phyloP scores from a whole-genome alignment of 1,140 invertebrate species.

The Galleria mellonella region DNA sequence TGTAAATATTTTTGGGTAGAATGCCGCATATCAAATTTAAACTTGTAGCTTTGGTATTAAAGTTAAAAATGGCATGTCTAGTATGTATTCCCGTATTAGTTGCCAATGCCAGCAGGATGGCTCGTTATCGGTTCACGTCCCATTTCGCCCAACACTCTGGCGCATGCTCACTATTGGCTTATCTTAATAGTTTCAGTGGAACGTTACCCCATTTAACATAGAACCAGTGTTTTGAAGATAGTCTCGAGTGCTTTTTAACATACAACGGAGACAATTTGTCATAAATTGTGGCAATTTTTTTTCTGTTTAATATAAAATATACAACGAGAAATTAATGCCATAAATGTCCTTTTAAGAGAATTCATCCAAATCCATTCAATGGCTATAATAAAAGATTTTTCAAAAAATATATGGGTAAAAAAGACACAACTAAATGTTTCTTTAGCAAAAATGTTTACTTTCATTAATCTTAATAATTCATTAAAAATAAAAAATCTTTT shows the following conservation, averaged over 20 bases:
- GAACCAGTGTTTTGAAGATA: not conserved
- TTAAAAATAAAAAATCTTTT: too few species aligned
- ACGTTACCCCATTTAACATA: slow-evolving; percentile 1
- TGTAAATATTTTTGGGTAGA: too few species aligned
- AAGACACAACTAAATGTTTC: too few species aligned
- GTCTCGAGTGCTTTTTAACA: not conserved
- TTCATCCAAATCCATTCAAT: too few species aligned
- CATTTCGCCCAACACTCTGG: slow-evolving; percentile 1
- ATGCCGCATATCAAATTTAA: too few species aligned
- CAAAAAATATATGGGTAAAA: too few species aligned
- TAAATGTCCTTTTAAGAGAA: not conserved
- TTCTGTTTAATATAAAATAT: not conserved
- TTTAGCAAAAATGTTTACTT: too few species aligned
- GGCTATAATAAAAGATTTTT: too few species aligned
- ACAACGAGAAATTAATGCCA: not conserved
- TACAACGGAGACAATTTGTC: not conserved
- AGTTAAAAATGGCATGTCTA: not conserved
- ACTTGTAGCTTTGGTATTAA: not conserved
- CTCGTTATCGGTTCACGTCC: slow-evolving; percentile 2
- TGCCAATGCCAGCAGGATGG: not conserved
- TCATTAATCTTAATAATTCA: too few species aligned
- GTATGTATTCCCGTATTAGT: too few species aligned
- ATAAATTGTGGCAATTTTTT: not conserved
- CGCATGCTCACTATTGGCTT: not conserved
- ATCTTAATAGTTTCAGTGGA: slow-evolving; percentile 1